Evolutionary conservation across 2,797 vertebrate genomes (phyloP), one percentile per base, ranked within the genome.

Genomic region (Acomys russatus): DNA sequence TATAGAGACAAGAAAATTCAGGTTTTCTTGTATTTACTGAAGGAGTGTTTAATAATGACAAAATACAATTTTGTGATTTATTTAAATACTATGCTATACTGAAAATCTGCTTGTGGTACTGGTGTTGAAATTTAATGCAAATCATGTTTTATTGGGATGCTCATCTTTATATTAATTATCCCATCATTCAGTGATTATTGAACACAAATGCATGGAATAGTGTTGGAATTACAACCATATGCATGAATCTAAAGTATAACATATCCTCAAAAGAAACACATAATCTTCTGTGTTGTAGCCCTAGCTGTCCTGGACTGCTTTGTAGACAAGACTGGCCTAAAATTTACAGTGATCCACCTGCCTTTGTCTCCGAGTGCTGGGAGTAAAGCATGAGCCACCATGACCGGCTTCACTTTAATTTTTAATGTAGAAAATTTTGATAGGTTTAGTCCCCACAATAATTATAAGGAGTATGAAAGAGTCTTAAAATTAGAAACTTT

Each of bases 41-140:
- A 91, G 73, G 73, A 33, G 89, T 76, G 23, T 61, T 74, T 33
- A 63, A 66, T 94, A 77, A 82, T 78, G 80, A 17, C 20, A 90
- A 80, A 77, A 2, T 79, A 61, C 7, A 14, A 59, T 88, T 96
- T 88, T 86, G 54, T 68, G 80, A 17, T 71, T 93, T 92, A 73
- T 63, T 68, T 88, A 74, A 94, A 86, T 88, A 90, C 9, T 63
- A 18, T 28, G 14, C 70, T 78, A 93, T 89, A 23, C 8, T 61
- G 8, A 94, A 94, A 80, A 91, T 91, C 18, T 88, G 10, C 70
- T 92, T 90, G 56, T 74, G 59, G 2, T 87, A 35, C 71, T 87
- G 35, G 56, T 83, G 35, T 80, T 86, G 38, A 88, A 91, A 83
- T 82, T 89, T 86, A 91, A n/a, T 63, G 4, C 38, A 80, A 94